Evolutionary conservation across 2,888 invertebrate genomes (phyloP), one percentile per base, ranked within the genome.

Genomic region (Mystacides longicornis): DNA sequence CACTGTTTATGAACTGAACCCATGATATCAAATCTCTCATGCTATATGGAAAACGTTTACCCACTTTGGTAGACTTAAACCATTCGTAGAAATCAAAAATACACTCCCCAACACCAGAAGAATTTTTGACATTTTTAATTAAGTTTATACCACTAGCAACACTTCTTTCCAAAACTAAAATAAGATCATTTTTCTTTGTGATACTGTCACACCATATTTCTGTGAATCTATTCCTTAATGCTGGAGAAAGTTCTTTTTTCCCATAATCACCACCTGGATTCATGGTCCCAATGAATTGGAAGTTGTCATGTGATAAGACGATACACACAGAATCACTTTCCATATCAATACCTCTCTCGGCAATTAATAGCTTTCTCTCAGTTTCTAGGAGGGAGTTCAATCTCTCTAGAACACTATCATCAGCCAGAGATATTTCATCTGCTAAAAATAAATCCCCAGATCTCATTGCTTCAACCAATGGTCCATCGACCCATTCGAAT

Each of bases 211-310:
- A 97, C 98, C 98, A 99, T 67, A 99, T 93, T 76, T 99, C 99
- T 0, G 99, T 98, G 65, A 99, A 95, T 49, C 99, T 83, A 76
- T 99, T 99, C 51, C 99, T 79, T 50, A 99, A 73, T 0, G 99
- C 98, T 0, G 97, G 97, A 0, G 98, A 99, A 9, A 99, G 77
- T 79, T 99, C 99, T 69, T 99, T 99, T 70, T 99, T 99, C 2
- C 99, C 99, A 69, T 92, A 99, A 77, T 99, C 99, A 1, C 98
- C 98, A 11, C 98, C 97, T 5, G 99, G 99, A 76, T 99, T 99
- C 99, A 99, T 99, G 0, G 99, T 99, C 1, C 93, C 95, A 56
- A 98, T 81, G 65, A 99, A 91, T 64, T 90, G 86, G 68, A 99
- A 99, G 9, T 83, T 81, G 4, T 81, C 69, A 54, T 89, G 88